Evolutionary conservation across 2,888 invertebrate species (phyloP), one percentile per base, ranked within the genome.

Genomic region (Serrognathus titanus): DNA sequence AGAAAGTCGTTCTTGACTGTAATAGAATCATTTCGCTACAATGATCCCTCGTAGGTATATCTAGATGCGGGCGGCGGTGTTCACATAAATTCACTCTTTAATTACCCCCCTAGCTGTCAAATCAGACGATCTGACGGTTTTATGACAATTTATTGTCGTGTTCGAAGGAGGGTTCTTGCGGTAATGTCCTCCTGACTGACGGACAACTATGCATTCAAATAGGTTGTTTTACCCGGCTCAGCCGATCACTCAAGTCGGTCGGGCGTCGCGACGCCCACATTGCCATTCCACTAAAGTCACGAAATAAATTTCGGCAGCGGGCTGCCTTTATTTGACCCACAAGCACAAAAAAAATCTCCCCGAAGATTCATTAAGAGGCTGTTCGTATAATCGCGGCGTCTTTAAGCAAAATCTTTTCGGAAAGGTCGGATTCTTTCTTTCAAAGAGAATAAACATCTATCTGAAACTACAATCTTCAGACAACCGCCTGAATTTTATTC

Each of bases 181-280:
- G 76, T 77, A 77, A 83, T 83, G 83, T 81, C 83, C 81, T 80
- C 81, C 80, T 84, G 85, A 85, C 83, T 85, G 85, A 85, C 85
- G 81, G 85, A 85, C 85, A 83, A 82, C 84, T 81, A 85, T 85
- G 85, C 85, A 85, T 85, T 85, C 85, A 85, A 85, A 85, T 85
- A 78, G 85, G 82, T 83, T 85, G 83, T 83, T 85, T 85, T 84
- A 80, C 79, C 78, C 79, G 73, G 70, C 53, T 56, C 53, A 57
- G 61, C 59, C 64, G 64, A 65, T 63, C 64, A 62, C 63, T 65
- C 64, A 65, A 62, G 60, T 57, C 62, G 58, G 55, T 50, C 52
- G 58, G 46, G 63, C 62, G 58, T 61, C 61, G 60, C 61, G 61
- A 59, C 55, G 60, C 58, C 58, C 55, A 54, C 54, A 58, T 52